Evolutionary conservation across 1,140 invertebrate genomes (phyloP).

Genomic region (Aphelenchoides besseyi): DNA sequence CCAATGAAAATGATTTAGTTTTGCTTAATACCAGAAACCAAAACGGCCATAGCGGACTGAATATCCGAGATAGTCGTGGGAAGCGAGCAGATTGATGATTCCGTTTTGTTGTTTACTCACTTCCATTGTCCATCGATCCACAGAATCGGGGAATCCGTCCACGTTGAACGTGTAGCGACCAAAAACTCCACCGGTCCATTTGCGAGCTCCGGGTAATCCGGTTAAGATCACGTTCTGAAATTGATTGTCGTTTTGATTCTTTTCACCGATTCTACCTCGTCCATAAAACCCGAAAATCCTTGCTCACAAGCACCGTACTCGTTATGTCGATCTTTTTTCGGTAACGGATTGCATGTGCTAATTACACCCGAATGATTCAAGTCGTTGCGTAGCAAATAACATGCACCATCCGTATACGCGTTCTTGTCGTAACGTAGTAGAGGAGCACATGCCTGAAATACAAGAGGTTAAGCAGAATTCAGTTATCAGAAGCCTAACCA

Average conservation of each 20-base stretch:
- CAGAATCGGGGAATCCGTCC: constrained; percentile 38
- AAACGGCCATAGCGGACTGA: constrained; percentile 56
- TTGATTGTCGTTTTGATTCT: constrained; percentile 9
- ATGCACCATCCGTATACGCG: constrained; percentile 54
- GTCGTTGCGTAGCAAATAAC: constrained; percentile 44
- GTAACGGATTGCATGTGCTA: constrained; percentile 42
- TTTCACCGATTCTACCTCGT: constrained; percentile 35
- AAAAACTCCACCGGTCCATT: constrained; percentile 61
- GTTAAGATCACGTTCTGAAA: constrained; percentile 53
- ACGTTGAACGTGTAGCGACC: constrained; percentile 44
- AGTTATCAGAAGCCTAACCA: constrained; percentile 29
- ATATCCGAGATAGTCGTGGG: constrained; percentile 60
- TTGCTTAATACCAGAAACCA: constrained; percentile 49
- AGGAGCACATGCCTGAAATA: constrained; percentile 52
- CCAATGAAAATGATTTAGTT: constrained; percentile 24
- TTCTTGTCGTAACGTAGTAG: constrained; percentile 36
- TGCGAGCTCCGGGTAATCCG: constrained; percentile 57
- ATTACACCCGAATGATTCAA: constrained; percentile 44
- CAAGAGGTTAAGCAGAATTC: constrained; percentile 1
- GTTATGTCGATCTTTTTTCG: constrained; percentile 57
- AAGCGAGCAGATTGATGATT: constrained; percentile 38
- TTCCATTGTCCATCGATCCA: constrained; percentile 56
- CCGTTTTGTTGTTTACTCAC: constrained; percentile 45
- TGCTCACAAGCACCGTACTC: constrained; percentile 61
- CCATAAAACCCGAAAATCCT: constrained; percentile 56